Evolutionary conservation across 1,140 invertebrate species (phyloP), one percentile per base, ranked within the genome.

Genomic region (Procambarus virginalis): DNA sequence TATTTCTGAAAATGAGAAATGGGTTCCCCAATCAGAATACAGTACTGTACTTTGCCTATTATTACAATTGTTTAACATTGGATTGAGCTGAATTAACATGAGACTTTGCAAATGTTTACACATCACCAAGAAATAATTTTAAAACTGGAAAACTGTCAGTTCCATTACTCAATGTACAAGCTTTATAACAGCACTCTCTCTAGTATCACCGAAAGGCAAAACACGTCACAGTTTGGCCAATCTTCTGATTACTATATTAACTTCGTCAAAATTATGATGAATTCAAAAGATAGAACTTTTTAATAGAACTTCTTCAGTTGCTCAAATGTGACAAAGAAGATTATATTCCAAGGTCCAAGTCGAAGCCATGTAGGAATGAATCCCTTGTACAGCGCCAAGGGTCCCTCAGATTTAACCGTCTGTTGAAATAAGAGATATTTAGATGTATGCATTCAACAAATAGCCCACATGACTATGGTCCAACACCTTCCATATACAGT

Each of bases 321-420:
- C 94, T 98, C 98, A 94, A 98, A 99, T n/a, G 97, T 97, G 92
- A 98, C 96, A 94, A 99, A 99, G 95, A 99, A 99, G 93, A 99
- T 98, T 79, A 99, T 97, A 95, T 99, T 99, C 98, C 98, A 99
- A 0, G 98, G 98, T 1, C 98, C 98, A 97, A 99, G 98, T 92
- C 98, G 95, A 90, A 98, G 95, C 96, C 97, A 99, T 45, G 97
- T 98, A 9, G 98, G 98, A 78, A 99, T 94, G 93, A 99, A 98
- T 58, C 98, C 98, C 95, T 98, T 99, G 94, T 99, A 99, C 12
- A 99, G 94, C 8, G 98, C 98, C 90, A 95, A 94, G 91, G 97
- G 95, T 45, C 98, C 98, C 95, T 99, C 98, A 93, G 97, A 96
- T 93, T 95, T 95, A 22, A 99, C 96, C 34, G 98, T 99, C 95